Evolutionary conservation across 2,888 invertebrate species (phyloP).

Genomic region (Erebia ligea): DNA sequence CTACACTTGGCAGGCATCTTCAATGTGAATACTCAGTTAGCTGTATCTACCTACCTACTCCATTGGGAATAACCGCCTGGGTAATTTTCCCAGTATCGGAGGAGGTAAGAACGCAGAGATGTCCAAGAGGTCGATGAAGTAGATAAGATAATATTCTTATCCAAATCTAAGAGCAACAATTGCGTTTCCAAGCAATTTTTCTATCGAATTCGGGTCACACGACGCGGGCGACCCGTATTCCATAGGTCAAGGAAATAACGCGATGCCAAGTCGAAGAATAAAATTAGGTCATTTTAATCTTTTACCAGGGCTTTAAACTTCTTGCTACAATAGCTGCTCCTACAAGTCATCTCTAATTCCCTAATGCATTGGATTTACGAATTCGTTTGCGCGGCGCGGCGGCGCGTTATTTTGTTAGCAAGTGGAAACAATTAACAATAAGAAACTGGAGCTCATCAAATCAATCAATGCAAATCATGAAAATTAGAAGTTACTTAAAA

Average conservation of each 20-base stretch:
- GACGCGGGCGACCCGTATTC: constrained; percentile 16
- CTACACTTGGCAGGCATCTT: too few relatives aligned
- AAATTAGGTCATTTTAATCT: constrained; percentile 25
- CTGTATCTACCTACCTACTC: too few relatives aligned
- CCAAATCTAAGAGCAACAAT: background rate
- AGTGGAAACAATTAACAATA: too few relatives aligned
- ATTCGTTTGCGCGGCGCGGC: background rate
- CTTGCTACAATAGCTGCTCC: background rate
- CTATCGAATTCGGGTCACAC: constrained; percentile 17
- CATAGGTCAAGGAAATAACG: constrained; percentile 19
- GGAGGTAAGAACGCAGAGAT: too few relatives aligned
- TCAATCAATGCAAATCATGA: too few relatives aligned
- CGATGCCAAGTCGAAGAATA: constrained; percentile 23
- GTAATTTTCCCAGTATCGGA: too few relatives aligned
- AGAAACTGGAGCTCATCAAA: too few relatives aligned
- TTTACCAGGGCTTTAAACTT: constrained; percentile 2
- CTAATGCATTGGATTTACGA: background rate
- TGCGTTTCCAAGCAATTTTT: background rate
- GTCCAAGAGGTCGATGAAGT: too few relatives aligned
- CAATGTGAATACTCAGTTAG: too few relatives aligned
- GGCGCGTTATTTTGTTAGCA: background rate
- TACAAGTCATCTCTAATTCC: background rate
- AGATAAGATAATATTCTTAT: background rate
- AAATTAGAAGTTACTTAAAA: too few relatives aligned
- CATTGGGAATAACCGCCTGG: too few relatives aligned